phyloP scores from a whole-genome alignment of 2,797 vertebrate genomes.

The Stomatorhinus walkeri region DNA sequence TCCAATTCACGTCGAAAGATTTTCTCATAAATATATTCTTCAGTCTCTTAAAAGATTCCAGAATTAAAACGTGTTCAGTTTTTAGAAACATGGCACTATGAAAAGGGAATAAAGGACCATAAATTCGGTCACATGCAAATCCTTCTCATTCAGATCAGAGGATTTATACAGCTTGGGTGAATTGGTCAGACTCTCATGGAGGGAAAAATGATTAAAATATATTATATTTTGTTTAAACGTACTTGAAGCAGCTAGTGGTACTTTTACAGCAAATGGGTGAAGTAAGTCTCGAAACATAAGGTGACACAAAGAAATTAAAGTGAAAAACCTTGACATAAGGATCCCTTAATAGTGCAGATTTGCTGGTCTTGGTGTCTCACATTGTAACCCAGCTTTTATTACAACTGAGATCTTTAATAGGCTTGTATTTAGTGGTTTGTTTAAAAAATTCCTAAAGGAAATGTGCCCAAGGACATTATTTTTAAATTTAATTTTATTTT shows the following conservation, averaged over 20 bases:
- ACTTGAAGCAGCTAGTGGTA: slow-evolving; percentile 22
- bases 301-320: neutral
- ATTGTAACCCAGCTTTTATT: neutral
- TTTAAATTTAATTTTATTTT: neutral
- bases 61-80: neutral
- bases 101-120: slow-evolving; percentile 56
- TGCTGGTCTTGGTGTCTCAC: neutral
- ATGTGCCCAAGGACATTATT: neutral
- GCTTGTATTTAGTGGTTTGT: neutral
- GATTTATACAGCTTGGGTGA: slow-evolving; percentile 79
- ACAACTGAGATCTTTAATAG: neutral
- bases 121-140: slow-evolving; percentile 70
- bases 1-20: neutral
- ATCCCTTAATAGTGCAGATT: neutral
- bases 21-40: slow-evolving; percentile 63
- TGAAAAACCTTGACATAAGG: neutral
- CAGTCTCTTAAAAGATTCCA: slow-evolving; percentile 74
- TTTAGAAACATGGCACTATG: neutral
- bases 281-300: slow-evolving; percentile 2
- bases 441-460: neutral
- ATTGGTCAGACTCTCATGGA: slow-evolving; percentile 51
- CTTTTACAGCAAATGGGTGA: slow-evolving; percentile 14
- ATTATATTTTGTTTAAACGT: slow-evolving; percentile 32
- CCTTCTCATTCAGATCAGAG: slow-evolving; percentile 67
- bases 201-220: slow-evolving; percentile 57